Evolutionary conservation across 1,140 invertebrate genomes (phyloP), one percentile per base, ranked within the genome.

Genomic region (Caenorhabditis tropicalis): DNA sequence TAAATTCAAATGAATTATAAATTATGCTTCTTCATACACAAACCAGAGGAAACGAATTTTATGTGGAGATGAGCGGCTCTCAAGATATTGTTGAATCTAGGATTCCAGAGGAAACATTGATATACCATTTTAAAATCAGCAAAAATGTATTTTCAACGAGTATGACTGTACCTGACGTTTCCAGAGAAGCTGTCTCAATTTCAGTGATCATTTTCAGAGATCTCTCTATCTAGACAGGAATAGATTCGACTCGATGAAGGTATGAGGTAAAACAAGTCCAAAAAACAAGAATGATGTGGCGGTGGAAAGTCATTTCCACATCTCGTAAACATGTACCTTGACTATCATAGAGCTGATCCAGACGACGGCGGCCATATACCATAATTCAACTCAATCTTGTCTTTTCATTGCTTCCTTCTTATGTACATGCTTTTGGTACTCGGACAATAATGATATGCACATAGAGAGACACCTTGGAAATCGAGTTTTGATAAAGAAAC

Each of bases 281-380:
- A 74, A 74, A 74, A 74, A 74, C 65, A 74, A 43, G 36, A 74
- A 74, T 19, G 43, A 74, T 74, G 65, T 43, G 21, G 65, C 24
- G 19, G 65, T 43, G 36, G 43, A 74, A 74, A 74, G 65, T 74
- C 65, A 74, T 74, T 74, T 74, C 65, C 65, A 74, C 65, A 74
- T 43, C 65, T 74, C 65, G 65, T 74, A 74, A 74, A 74, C 36
- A 74, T 43, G 36, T 74, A 74, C 65, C 65, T 74, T 74, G 65
- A 74, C 65, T 74, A 74, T 43, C 65, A 74, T 43, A 74, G 21
- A 74, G 36, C 16, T 74, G 65, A 74, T 74, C 65, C 65, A 74
- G 65, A 43, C 43, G 65, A 74, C 65, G 12, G 65, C 65, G 65
- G 65, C 65, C 65, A 74, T 74, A 74, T 74, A 74, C 65, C 65